A percentile compares a stretch with the other conserved stretches of the same genome.
Conservation (phyloP, 2,888 invertebrate genomes). For the Meganola albula region DNA sequence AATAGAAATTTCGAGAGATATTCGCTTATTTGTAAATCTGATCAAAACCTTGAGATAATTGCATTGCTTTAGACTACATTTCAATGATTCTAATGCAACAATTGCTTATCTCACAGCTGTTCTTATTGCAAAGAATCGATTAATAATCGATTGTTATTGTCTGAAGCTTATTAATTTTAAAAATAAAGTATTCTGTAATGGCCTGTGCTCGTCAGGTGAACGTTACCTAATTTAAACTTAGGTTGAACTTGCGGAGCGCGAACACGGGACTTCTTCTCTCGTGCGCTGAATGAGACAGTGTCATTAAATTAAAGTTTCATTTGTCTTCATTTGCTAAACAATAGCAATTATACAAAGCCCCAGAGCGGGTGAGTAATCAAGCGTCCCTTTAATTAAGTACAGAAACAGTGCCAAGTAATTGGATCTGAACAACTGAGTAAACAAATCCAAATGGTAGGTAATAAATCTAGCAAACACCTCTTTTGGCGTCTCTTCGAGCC, state of each 20-base stretch:
- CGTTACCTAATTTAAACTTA: constrained; percentile 51
- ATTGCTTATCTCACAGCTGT: no score
- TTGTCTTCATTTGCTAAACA: constrained; percentile 79
- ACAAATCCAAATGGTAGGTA: constrained; percentile 76
- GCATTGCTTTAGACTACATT: no score
- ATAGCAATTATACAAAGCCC: constrained; percentile 78
- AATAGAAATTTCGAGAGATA: neutral
- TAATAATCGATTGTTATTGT: no score
- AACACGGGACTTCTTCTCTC: constrained; percentile 54
- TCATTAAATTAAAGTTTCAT: constrained; percentile 78
- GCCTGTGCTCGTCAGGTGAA: constrained; percentile 15
- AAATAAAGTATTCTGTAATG: constrained; percentile 2
- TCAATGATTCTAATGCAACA: no score
- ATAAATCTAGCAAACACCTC: constrained; percentile 76
- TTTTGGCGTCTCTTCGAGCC: constrained; percentile 64
- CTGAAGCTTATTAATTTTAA: no score
- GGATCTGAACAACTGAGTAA: constrained; percentile 78
- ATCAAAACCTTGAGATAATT: no score
- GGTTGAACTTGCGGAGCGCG: constrained; percentile 44
- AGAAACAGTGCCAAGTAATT: constrained; percentile 78
- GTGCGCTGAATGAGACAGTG: constrained; percentile 71
- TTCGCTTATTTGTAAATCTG: no score
- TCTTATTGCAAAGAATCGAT: no score
- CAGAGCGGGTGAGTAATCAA: constrained; percentile 77
- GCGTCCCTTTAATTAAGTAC: constrained; percentile 78